Base-by-base conservation (phyloP, 2,888 invertebrate genomes). In the Caenorhabditis sp. region DNA sequence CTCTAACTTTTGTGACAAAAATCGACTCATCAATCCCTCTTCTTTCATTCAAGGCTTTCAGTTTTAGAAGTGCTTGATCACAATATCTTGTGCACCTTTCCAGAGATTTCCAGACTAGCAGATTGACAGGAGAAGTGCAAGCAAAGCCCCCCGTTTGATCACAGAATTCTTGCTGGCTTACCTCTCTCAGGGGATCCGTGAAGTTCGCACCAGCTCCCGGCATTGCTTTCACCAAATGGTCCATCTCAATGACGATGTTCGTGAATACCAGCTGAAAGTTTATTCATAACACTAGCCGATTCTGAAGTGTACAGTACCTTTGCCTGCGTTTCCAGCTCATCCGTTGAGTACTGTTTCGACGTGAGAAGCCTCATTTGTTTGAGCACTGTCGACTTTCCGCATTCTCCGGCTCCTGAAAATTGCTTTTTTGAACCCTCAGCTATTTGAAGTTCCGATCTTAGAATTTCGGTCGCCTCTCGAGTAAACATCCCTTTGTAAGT, bases 301-400 rank as follows among this genome's bases (percentile, higher is more conserved):
- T n/a, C n/a, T n/a, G n/a, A n/a, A n/a, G n/a, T n/a, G n/a, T n/a
- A 35, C 31, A 16, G 22, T 51, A 84, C 83, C 76, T 84, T 84
- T 22, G 77, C 82, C 68, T 86, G 87, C 28, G 80, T 73, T 0
- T 76, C 70, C 41, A 86, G 38, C 26, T 88, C 88, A 1, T 85
- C 89, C 16, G 83, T 84, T 1, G 88, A 84, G 82, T 88, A 91
- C 6, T 82, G 85, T 64, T 90, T 89, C 58, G 85, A 85, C 69
- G 91, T 91, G 4, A 91, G 82, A 26, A 90, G 88, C 75, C 90
- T 74, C 91, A 91, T 91, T 44, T 91, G 91, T 69, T 91, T 91
- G 56, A 91, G 82, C 3, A 91, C 87, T 28, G 91, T 91, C 51
- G 88, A 88, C 75, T 91, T 91, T 59, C 91, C 90, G 49, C 89